Evolutionary conservation across 2,888 invertebrate species (phyloP), one percentile per base, ranked within the genome.

Genomic region (Malthinus seriepunctatus): DNA sequence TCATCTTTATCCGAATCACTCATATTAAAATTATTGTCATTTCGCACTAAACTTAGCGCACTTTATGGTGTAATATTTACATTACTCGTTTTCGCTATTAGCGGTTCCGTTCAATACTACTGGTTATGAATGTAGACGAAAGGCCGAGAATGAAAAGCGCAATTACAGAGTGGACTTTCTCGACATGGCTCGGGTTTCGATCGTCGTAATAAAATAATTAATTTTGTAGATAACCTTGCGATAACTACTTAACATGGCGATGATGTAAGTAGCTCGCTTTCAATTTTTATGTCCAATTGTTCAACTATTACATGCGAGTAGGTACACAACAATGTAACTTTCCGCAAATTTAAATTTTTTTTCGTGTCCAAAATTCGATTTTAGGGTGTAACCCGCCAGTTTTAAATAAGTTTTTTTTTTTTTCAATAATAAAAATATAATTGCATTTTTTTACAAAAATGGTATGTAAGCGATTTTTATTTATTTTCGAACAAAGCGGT

Each of bases 71-170:
- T 55, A 31, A 33, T 46, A 32, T 46, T 53, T 47, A 38, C 59
- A 49, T 60, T 44, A 32, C 59, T 60, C 60, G 56, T 47, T 60
- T 53, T 59, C 56, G 60, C 66, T 64, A 63, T 60, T 62, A 73
- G 73, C 75, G 74, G 62, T 56, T 63, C 71, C 74, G 76, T 71
- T 77, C 77, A 73, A 76, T 77, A 77, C 75, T 74, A 73, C 23
- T 23, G 23, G 61, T 54, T 58, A 57, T 58, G 32, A 54, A 66
- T 63, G 67, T 63, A 63, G 65, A 62, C 57, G 63, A 64, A 65
- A 63, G 66, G 60, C 58, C 65, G 66, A 66, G 51, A 55, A 60
- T 58, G 42, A 51, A 48, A 48, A 53, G 8, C 58, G 38, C 60
- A 68, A 63, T 56, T 38, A 64, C 64, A 49, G 69, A 65, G 61